Conservation (phyloP, 2,797 vertebrate genomes). For the Acropternis orthonyx region DNA sequence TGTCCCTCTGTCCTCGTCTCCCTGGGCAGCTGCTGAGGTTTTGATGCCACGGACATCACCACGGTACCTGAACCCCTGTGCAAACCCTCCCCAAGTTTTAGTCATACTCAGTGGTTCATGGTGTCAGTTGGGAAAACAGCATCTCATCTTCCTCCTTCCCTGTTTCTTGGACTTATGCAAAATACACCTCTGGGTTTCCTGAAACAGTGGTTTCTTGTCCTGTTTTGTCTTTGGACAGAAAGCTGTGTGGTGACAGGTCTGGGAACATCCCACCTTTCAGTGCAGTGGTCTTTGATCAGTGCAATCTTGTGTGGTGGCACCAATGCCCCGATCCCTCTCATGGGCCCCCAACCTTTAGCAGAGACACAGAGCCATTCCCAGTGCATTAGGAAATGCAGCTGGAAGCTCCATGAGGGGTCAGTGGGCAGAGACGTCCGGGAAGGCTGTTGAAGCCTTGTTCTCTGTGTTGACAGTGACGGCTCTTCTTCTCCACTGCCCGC, state of each 20-base stretch:
- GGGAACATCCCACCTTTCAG: background rate
- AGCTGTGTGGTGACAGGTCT: background rate
- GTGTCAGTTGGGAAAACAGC: background rate
- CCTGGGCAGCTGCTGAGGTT: background rate
- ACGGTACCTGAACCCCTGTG: background rate
- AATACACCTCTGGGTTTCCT: background rate
- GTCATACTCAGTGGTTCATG: rapidly evolving
- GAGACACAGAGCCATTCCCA: rapidly evolving
- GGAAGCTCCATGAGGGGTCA: background rate
- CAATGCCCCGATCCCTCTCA: rapidly evolving
- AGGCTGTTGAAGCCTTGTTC: background rate
- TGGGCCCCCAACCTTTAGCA: background rate
- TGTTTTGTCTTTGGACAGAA: background rate
- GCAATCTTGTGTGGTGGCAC: rapidly evolving
- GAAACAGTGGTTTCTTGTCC: background rate
- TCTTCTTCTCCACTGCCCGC: background rate
- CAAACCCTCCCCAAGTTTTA: background rate
- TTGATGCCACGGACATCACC: background rate
- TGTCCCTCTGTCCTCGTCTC: background rate
- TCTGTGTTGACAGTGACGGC: background rate
- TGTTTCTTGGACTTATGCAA: background rate
- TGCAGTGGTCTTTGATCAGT: background rate
- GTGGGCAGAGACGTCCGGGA: background rate
- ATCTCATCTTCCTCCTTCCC: background rate
- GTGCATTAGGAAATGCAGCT: background rate